phyloP scores from a whole-genome alignment of 2,113 vertebrate species.

The Gorsachius goisagi region DNA sequence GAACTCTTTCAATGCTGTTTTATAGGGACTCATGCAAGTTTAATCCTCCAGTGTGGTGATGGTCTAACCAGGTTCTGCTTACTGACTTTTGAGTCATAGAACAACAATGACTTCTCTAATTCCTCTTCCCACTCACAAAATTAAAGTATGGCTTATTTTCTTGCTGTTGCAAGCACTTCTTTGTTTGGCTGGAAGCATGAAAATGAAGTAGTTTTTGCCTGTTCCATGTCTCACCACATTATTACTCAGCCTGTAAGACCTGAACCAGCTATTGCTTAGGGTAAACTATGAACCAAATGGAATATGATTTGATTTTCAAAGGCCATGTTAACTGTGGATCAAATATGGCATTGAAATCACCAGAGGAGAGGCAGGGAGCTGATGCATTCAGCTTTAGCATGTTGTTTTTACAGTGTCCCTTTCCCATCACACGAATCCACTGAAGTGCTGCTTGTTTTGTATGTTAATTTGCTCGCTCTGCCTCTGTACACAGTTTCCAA shows the following conservation, averaged over 20 bases:
- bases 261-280: conserved; percentile 1
- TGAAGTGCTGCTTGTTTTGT: not conserved
- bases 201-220: not conserved
- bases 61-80: conserved; percentile 42
- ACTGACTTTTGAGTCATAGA: conserved; percentile 17
- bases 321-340: not conserved
- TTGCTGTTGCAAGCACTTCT: conserved; percentile 49
- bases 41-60: conserved; percentile 32
- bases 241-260: conserved; percentile 2
- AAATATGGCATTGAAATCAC: not conserved
- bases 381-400: not conserved
- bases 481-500: not conserved
- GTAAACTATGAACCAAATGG: not conserved
- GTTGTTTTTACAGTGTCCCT: not conserved
- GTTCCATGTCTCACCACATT: not conserved
- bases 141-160: conserved; percentile 33
- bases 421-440: not conserved
- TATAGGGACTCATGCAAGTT: conserved; percentile 8
- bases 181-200: conserved; percentile 21
- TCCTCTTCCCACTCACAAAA: conserved; percentile 38
- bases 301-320: conserved; percentile 36
- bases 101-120: conserved; percentile 41
- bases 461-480: not conserved
- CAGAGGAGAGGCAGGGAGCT: not conserved
- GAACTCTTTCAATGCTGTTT: not conserved